Evolutionary conservation across 1,140 invertebrate genomes (phyloP).

Genomic region (Ostrea edulis): DNA sequence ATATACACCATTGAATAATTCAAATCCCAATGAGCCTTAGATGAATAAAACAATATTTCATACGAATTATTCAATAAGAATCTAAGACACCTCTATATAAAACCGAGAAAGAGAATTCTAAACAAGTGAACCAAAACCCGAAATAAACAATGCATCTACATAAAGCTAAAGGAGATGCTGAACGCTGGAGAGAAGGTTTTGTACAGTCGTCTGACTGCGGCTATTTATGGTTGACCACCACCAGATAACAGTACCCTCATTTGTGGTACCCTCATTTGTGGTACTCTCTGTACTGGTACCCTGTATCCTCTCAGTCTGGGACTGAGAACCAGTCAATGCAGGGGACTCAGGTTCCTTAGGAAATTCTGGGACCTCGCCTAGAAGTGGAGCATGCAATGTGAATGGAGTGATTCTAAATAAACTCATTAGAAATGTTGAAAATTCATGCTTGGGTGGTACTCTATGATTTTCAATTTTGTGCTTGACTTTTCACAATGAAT

Average conservation of each 20-base stretch:
- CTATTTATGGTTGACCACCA: neutral
- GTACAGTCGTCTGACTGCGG: neutral
- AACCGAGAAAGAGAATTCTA: neutral
- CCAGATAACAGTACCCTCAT: conserved; percentile 18
- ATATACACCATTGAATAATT: too few species aligned
- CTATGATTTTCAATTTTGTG: neutral
- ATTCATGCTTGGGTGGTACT: neutral
- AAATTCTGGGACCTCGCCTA: neutral
- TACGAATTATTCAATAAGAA: neutral
- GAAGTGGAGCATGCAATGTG: conserved; percentile 21
- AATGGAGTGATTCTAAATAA: neutral
- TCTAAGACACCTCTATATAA: neutral
- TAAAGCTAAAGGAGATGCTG: neutral
- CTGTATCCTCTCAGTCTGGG: conserved; percentile 22
- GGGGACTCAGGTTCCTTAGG: neutral
- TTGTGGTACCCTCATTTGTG: neutral
- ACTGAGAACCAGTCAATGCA: conserved; percentile 20
- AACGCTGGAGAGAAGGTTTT: neutral
- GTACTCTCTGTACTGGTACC: conserved; percentile 28
- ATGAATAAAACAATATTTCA: too few species aligned
- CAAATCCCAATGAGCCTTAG: too few species aligned
- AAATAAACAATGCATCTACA: neutral
- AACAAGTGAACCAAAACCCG: neutral
- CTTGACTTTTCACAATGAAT: too few species aligned
- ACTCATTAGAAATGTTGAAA: neutral